Base-by-base conservation (phyloP, 2,888 invertebrate genomes). In the Trichogramma evanescens region DNA sequence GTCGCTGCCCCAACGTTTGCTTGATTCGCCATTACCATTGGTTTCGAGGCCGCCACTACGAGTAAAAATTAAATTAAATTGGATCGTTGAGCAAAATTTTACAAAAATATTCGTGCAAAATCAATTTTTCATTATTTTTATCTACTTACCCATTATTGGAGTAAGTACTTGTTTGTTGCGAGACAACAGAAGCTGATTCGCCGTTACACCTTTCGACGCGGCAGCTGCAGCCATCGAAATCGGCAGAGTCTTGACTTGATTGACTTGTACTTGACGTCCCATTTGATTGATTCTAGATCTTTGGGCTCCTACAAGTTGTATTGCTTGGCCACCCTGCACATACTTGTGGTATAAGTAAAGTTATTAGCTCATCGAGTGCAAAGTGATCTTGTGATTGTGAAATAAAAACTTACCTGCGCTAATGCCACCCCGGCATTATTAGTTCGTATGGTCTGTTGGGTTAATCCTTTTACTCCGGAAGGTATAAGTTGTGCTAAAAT, bases 231-330 rank as follows among this genome's bases (percentile, higher is more conserved):
- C 74, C 58, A 78, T 68, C 60, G 77, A 77, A 71, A 74, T 77
- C 58, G 74, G 72, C 66, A 77, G 66, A 4, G 76, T 69, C 65
- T 77, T 77, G 5, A 72, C 70, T 70, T 76, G 77, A 66, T 68
- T 73, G 42, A 69, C 64, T 62, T 77, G 77, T 60, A 75, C 74
- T 67, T 76, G 77, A 50, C 77, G 74, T 51, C 74, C 64, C 72
- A 77, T 73, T 66, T 77, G 77, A 70, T 73, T 74, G 64, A 77
- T 70, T 68, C 78, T 72, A 51, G 76, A 75, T 68, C 77, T 74
- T 63, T 76, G 78, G 66, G 78, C 71, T 70, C 78, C 77, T 63
- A 78, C 75, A 50, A 78, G 73, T 68, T 78, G 76, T 66, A 77
- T 76, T 48, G 75, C 72, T 63, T 73, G 76, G 43, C 74, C 76